Conservation (phyloP, 1,140 invertebrate species). For the Drosophila baimaii region DNA sequence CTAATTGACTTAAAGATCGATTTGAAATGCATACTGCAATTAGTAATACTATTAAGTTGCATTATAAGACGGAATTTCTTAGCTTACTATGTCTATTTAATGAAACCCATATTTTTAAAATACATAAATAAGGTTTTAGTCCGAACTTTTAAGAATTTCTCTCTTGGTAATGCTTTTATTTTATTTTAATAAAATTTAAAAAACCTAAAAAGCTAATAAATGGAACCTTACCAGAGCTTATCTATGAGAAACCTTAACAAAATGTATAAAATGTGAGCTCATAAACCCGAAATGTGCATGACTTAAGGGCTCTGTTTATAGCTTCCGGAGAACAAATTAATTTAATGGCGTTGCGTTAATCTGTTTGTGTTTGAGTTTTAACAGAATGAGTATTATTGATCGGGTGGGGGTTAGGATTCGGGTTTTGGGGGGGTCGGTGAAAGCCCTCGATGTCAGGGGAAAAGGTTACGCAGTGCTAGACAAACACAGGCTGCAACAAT, state of each 20-base stretch:
- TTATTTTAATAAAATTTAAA: no score
- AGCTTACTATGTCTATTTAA: neutral
- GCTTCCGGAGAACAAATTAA: constrained; percentile 6
- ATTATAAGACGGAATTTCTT: neutral
- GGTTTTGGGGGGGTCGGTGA: neutral
- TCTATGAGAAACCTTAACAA: no score
- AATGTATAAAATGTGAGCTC: neutral
- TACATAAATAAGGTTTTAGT: no score
- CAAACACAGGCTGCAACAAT: constrained; percentile 44
- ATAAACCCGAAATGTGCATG: neutral
- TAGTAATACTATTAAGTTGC: no score
- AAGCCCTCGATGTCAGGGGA: constrained; percentile 20
- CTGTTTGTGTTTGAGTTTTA: constrained; percentile 17
- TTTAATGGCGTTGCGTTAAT: constrained; percentile 25
- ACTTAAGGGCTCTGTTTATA: neutral
- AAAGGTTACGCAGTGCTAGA: constrained; percentile 27
- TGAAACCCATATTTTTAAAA: no score
- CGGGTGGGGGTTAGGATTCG: neutral
- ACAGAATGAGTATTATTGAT: constrained; percentile 26
- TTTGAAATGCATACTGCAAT: neutral
- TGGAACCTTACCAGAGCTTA: neutral
- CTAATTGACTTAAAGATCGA: neutral
- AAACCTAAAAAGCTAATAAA: neutral
- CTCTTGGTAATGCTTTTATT: no score
- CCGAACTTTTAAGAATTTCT: no score